phyloP scores from a whole-genome alignment of 2,888 invertebrate genomes.

The Antheraea assamensis region DNA sequence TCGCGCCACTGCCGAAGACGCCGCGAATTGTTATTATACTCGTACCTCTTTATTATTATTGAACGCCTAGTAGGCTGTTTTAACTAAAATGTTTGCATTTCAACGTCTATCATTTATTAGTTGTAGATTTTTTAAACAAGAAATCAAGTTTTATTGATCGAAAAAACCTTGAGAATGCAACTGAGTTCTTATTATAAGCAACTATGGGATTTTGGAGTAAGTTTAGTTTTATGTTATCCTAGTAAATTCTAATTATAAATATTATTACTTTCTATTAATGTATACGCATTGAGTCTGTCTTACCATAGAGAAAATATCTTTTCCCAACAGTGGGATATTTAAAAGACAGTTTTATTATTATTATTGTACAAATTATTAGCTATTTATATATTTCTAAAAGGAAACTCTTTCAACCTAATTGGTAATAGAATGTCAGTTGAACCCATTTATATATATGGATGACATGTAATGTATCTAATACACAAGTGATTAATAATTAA shows the following conservation, averaged over 20 bases:
- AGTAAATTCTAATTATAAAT: neutral
- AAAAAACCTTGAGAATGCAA: constrained; percentile 36
- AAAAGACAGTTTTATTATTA: neutral
- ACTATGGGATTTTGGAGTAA: constrained; percentile 59
- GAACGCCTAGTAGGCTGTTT: constrained; percentile 49
- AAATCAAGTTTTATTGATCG: neutral
- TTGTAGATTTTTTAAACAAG: constrained; percentile 16
- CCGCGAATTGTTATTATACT: neutral
- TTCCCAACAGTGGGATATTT: neutral
- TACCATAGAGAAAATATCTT: constrained; percentile 1
- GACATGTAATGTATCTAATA: neutral
- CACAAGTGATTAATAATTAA: neutral
- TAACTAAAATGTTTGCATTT: neutral
- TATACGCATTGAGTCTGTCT: constrained; percentile 14
- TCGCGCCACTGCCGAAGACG: constrained; percentile 42
- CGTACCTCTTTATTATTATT: constrained; percentile 26
- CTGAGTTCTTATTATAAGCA: constrained; percentile 53
- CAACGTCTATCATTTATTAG: constrained; percentile 1
- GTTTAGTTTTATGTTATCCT: constrained; percentile 29
- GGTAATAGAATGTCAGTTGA: neutral
- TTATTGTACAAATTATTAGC: neutral
- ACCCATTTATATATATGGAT: neutral
- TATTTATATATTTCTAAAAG: neutral
- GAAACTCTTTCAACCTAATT: neutral
- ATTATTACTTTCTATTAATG: constrained; percentile 17